These are phyloP conservation scores for Puffinus mauretanicus DNA, from an alignment of 2,113 vertebrate genomes.

Conservation along the genomic window DNA sequence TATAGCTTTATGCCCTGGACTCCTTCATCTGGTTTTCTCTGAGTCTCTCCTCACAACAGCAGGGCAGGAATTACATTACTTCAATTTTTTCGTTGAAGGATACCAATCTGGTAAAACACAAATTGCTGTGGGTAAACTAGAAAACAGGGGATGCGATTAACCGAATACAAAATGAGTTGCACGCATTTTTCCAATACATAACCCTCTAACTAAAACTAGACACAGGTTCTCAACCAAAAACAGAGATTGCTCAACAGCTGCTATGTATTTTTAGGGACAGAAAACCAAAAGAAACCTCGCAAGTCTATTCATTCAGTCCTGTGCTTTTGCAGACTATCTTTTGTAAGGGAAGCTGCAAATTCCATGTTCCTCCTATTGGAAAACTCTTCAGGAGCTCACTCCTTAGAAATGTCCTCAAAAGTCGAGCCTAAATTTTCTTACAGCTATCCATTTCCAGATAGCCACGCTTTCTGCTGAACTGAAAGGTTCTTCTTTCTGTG, in stretches of 20 bases:
- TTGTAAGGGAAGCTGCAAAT: neutral
- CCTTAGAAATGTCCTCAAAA: neutral
- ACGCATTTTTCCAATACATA: neutral
- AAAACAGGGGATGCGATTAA: neutral
- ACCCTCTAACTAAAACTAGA: neutral
- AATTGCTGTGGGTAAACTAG: neutral
- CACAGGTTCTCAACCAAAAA: neutral
- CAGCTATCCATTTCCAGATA: neutral
- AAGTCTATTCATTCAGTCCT: neutral
- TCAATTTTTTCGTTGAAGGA: neutral
- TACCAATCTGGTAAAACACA: neutral
- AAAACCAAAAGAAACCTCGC: neutral
- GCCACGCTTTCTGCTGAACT: neutral
- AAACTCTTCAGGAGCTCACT: neutral
- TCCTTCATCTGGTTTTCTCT: neutral
- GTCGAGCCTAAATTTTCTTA: neutral
- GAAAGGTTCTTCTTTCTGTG: neutral
- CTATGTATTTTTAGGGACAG: neutral
- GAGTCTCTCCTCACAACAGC: neutral
- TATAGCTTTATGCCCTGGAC: neutral
- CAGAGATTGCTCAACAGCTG: neutral
- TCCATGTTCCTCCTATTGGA: neutral
- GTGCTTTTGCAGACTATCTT: neutral
- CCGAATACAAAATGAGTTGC: neutral
- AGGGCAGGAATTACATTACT: neutral